Evolutionary conservation across 2,888 invertebrate species (phyloP), one percentile per base, ranked within the genome.

Genomic region (Drosophila crucigera): DNA sequence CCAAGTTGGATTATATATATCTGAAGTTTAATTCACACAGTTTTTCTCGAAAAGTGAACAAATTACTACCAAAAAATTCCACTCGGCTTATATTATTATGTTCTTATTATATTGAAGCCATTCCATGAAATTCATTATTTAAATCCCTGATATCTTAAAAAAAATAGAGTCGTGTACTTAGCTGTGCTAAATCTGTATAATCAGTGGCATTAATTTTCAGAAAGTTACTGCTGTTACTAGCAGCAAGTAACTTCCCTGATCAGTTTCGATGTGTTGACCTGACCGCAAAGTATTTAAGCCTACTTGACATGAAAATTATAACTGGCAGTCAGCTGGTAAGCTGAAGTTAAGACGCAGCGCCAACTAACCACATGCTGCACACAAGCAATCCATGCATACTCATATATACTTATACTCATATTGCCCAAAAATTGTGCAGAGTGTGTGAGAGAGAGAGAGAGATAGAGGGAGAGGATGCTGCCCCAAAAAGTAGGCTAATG

Each of bases 401-500:
- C 79, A 53, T 49, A 31, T 49, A 65, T 41, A 39, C 47, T 14
- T 50, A 43, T 16, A 59, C 28, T 30, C 66, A 37, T 22, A 43
- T 22, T n/a, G 31, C 22, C 58, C 43, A 43, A 58, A 58, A 58
- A 31, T 31, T 41, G 28, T 39, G 56, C 7, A 16, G 2, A 58
- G 16, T 2, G 16, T 6, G 16, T 31, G 16, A 6, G 16, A 16
- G 2, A 16, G 16, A 5, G 35, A 16, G 2, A n/a, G 35, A 25
- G 5, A 6, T 6, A 4, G 19, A 3, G 25, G 16, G 10, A 9
- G 62, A 61, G 66, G 61, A 47, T 47, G 47, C 22, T 47, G 25
- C 35, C 63, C 75, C 43, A 77, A 77, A 85, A 86, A 88, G 82
- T 89, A 90, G 89, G 91, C 87, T 90, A 88, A 90, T 88, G 84